Evolutionary conservation across 1,140 invertebrate species (phyloP), one percentile per base, ranked within the genome.

Genomic region (Daktulosphaira vitifoliae): DNA sequence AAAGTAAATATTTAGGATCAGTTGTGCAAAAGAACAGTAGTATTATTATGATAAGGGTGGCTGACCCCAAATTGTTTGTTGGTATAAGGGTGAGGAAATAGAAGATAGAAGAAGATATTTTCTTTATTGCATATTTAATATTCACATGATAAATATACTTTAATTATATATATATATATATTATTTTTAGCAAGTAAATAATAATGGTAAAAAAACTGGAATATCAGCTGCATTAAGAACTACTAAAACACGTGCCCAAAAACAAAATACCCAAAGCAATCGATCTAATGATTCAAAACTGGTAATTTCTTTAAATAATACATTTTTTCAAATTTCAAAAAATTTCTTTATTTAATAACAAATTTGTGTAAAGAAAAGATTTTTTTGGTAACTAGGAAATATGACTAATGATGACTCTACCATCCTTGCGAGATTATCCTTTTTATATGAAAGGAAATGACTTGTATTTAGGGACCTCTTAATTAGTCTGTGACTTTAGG

Each of bases 181-280:
- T n/a, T n/a, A n/a, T n/a, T n/a, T n/a, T 62, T 48, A 62, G 56
- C 56, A 62, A 62, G 56, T 62, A 48, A 62, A 62, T 29, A 62
- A 62, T 13, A 62, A 62, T 48, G 56, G 56, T 1, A 62, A 62
- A 16, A 62, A 62, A 62, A 62, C 56, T 1, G 56, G 56, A 48
- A 4, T 62, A 7, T 62, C 56, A 4, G 25, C 56, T 20, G 56
- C 42, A 15, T 62, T 62, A 46, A 62, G 18, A 46, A 48, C 56
- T 33, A 62, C 56, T 20, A 62, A 62, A 33, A 33, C 42, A 2
- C 23, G 56, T 26, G 18, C 18, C 20, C 56, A 62, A 9, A 62
- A 62, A 33, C 9, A 48, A 26, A 62, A 44, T n/a, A 48, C 29
- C 8, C 56, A 29, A 62, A 62, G n/a, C 15, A 62, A 46, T 33